These are phyloP conservation scores for Microchrysa polita DNA, from an alignment of 2,888 invertebrate species.

Conservation along the genomic window DNA sequence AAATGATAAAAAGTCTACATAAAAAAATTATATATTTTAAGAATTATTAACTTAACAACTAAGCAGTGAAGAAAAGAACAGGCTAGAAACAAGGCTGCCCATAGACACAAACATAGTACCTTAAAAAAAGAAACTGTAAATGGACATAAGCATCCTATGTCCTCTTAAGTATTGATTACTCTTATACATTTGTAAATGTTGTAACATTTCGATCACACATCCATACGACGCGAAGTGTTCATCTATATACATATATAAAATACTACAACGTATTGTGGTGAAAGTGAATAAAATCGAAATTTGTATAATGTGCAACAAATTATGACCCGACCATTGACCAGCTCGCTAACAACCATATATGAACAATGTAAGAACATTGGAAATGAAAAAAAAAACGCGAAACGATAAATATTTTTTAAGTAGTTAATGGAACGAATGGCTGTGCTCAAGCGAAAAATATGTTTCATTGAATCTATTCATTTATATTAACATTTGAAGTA, in stretches of 20 bases:
- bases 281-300: background rate
- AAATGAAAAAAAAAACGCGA: too few relatives aligned
- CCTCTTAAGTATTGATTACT: slow-evolving; percentile 33
- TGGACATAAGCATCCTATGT: slow-evolving; percentile 17
- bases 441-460: slow-evolving; percentile 48
- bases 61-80: background rate
- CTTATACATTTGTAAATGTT: slow-evolving; percentile 3
- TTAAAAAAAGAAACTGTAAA: slow-evolving; percentile 12
- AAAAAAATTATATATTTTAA: background rate
- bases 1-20: background rate
- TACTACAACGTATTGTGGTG: background rate
- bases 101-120: slow-evolving; percentile 23
- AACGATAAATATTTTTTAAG: background rate
- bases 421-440: slow-evolving; percentile 48
- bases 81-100: background rate
- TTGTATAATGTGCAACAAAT: background rate
- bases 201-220: background rate
- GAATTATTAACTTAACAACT: background rate
- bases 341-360: background rate
- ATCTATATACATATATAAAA: background rate
- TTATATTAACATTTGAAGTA: too few relatives aligned
- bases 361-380: background rate
- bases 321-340: background rate
- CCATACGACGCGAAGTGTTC: too few relatives aligned
- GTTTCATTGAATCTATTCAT: slow-evolving; percentile 46